Base-by-base conservation (phyloP, 2,797 vertebrate species). In the Alexandromys oeconomus region DNA sequence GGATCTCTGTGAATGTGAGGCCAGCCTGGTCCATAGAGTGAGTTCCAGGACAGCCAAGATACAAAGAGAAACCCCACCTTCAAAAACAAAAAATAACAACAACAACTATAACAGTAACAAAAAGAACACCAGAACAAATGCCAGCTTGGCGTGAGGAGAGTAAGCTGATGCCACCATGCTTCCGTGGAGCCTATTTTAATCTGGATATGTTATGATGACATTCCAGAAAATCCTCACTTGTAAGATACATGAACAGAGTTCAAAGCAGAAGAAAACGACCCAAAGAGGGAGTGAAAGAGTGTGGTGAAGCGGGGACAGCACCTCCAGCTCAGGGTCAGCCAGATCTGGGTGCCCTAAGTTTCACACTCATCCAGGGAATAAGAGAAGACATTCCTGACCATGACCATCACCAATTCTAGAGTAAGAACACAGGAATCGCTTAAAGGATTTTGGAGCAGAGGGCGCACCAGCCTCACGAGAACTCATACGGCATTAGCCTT, bases 391-490 rank as follows among this genome's bases (percentile, higher is more conserved):
- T 21, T 29, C 10, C 10, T 59, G 57, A 2, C 2, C 6, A 61
- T 25, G 15, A n/a, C 34, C 79, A 90, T 9, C 11, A 51, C n/a
- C 3, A 57, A 14, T 80, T 87, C 51, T n/a, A 91, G 82, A 87
- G 31, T 57, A 78, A 96, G 51, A 77, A 25, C 1, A 61, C 51
- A 67, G 43, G n/a, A 81, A 27, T 1, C 0, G 6, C 21, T 81
- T 73, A 88, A 90, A 77, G 85, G 57, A 48, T 59, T 29, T 88
- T 19, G 94, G 78, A 92, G 84, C 63, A 90, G 80, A 89, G 8
- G 48, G 34, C 29, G 63, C 14, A 37, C 21, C 9, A 88, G 7
- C 17, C 34, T 97, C 43, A 76, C 1, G 34, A 87, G 93, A 86
- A 74, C n/a, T 81, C 43, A 77, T 51, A 71, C 0, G 13, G 23